phyloP scores from a whole-genome alignment of 2,113 vertebrate species.

The Nesoenas mayeri region DNA sequence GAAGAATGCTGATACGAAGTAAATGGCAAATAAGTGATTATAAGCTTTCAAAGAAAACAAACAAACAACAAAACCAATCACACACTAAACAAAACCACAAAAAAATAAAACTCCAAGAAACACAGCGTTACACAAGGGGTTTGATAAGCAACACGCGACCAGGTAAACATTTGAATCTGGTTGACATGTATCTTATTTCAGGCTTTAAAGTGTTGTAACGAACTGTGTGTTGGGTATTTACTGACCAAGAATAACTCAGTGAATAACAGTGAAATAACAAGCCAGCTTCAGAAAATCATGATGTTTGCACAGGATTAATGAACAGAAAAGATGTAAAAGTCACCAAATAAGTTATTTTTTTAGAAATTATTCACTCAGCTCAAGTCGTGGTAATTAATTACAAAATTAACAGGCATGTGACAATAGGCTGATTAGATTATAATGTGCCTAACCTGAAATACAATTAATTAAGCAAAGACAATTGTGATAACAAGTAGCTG shows the following conservation, averaged over 20 bases:
- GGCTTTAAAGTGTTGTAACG: background rate
- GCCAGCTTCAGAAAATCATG: background rate
- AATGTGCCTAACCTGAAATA: constrained; percentile 5
- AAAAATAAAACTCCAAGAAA: background rate
- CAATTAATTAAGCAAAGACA: constrained; percentile 60
- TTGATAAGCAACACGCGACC: background rate
- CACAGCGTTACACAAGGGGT: background rate
- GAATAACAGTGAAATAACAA: background rate
- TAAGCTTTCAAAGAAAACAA: background rate
- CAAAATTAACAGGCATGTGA: constrained; percentile 43
- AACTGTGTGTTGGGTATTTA: background rate
- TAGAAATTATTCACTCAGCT: background rate
- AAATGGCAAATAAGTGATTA: background rate
- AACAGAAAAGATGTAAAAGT: background rate
- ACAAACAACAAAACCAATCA: too few relatives aligned
- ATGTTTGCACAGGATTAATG: background rate
- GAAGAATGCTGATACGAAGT: background rate
- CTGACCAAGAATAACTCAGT: background rate
- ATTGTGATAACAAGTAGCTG: constrained; percentile 9
- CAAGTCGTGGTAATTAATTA: constrained; percentile 39
- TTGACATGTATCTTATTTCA: background rate
- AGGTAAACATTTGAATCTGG: background rate
- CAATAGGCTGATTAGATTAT: constrained; percentile 38
- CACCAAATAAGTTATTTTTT: background rate
- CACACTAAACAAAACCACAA: too few relatives aligned